Conservation (phyloP, 2,797 vertebrate species). For the Petrocephalus schoutedeni region DNA sequence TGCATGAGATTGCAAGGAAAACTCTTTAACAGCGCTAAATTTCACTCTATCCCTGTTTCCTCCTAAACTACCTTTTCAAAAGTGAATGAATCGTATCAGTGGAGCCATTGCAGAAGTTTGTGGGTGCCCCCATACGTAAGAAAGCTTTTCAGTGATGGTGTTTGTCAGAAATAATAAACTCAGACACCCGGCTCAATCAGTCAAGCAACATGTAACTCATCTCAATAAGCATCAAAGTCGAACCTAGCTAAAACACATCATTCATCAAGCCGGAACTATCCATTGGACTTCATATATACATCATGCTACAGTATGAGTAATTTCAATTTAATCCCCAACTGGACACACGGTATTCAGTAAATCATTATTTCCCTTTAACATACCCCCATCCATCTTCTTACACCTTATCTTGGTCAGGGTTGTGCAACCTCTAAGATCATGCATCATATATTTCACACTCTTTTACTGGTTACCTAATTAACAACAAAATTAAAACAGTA, state of each 20-base stretch:
- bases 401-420: neutral
- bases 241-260: neutral
- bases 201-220: neutral
- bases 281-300: neutral
- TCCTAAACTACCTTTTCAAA: neutral
- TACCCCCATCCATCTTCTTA: neutral
- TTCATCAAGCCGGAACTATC: neutral
- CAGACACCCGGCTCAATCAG: neutral
- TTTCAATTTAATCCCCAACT: neutral
- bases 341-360: neutral
- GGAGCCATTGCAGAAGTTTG: neutral
- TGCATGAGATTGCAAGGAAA: neutral
- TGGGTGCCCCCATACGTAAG: neutral
- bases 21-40: neutral
- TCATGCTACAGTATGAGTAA: neutral
- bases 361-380: slow-evolving; percentile 4
- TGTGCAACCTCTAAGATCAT: neutral
- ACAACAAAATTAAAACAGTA: neutral
- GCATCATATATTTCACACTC: neutral
- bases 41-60: neutral
- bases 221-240: neutral
- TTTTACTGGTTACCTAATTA: neutral
- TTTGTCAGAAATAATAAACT: neutral
- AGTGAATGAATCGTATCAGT: neutral
- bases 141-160: neutral